Percentiles rank a stretch among this genome's conserved stretches.
phyloP scores from a whole-genome alignment of 2,797 vertebrate genomes.

The Fringilla coelebs region DNA sequence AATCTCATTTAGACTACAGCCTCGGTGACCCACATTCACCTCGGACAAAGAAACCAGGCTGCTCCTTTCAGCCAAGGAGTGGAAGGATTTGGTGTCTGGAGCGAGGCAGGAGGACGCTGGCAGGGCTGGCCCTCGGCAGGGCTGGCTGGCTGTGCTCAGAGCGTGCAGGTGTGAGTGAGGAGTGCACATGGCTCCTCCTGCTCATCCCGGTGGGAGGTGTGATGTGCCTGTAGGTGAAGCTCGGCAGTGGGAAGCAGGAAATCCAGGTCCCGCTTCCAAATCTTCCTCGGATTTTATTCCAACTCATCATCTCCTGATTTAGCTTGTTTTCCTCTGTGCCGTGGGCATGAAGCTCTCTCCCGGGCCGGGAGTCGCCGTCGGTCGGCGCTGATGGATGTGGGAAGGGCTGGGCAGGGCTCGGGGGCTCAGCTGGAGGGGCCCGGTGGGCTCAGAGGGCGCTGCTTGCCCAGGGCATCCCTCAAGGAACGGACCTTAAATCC shows the following conservation, averaged over 20 bases:
- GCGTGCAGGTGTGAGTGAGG: neutral
- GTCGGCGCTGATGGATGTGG: neutral
- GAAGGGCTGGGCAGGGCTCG: neutral
- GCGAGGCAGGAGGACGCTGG: accelerated
- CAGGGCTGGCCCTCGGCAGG: too few relatives aligned
- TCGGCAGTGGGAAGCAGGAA: neutral
- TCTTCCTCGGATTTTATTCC: neutral
- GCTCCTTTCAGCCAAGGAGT: neutral
- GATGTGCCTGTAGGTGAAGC: neutral
- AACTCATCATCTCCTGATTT: neutral
- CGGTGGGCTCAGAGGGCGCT: neutral
- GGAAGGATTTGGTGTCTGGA: neutral
- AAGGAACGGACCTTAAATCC: accelerated
- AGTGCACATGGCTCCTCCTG: neutral
- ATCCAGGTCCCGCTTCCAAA: neutral
- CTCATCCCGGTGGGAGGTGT: neutral
- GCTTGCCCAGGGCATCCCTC: neutral
- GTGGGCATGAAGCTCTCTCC: neutral
- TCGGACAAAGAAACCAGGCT: neutral
- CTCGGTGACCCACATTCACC: neutral
- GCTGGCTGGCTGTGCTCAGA: neutral
- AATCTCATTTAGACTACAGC: neutral
- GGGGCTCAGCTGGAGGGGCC: neutral
- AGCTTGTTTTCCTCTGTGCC: neutral
- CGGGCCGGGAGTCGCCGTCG: accelerated